phyloP scores from a whole-genome alignment of 2,797 vertebrate genomes.

The Poliocrania exsul region DNA sequence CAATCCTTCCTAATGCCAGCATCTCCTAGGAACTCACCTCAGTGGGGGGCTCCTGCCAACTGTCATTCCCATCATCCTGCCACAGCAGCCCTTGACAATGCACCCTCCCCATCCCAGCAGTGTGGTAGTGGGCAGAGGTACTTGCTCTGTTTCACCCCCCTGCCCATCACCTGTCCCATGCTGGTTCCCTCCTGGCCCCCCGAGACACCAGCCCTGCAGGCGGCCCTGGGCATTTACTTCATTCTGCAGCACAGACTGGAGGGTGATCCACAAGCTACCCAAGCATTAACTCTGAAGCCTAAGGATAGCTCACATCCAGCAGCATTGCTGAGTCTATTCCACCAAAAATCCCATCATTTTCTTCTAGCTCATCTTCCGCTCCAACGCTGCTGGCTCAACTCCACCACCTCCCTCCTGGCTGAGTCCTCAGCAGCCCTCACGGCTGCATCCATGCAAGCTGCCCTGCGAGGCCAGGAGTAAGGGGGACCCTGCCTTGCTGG shows the following conservation, averaged over 20 bases:
- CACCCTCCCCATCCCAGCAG: not conserved
- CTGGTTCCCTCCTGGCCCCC: not conserved
- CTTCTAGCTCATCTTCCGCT: not conserved
- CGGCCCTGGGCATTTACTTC: not conserved
- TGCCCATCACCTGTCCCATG: not conserved
- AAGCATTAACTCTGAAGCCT: not conserved
- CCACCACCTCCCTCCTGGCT: not conserved
- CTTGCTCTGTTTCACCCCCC: not conserved
- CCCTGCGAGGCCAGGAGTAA: not conserved
- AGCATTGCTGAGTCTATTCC: not conserved
- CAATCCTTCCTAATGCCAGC: not conserved
- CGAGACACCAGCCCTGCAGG: accelerated
- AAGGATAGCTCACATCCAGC: not conserved
- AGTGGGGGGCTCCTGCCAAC: not conserved
- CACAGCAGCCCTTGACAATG: not conserved
- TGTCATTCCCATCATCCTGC: not conserved
- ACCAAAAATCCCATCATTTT: not conserved
- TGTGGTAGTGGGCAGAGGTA: not conserved
- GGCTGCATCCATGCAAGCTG: not conserved
- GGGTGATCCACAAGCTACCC: not conserved
- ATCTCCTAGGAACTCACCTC: accelerated
- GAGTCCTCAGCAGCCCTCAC: not conserved
- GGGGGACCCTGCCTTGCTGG: not conserved
- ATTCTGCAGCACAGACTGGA: not conserved
- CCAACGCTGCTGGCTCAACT: not conserved